Percentiles rank a stretch among this genome's conserved stretches.
phyloP scores from a whole-genome alignment of 2,113 vertebrate genomes.

The Halcyon senegalensis region DNA sequence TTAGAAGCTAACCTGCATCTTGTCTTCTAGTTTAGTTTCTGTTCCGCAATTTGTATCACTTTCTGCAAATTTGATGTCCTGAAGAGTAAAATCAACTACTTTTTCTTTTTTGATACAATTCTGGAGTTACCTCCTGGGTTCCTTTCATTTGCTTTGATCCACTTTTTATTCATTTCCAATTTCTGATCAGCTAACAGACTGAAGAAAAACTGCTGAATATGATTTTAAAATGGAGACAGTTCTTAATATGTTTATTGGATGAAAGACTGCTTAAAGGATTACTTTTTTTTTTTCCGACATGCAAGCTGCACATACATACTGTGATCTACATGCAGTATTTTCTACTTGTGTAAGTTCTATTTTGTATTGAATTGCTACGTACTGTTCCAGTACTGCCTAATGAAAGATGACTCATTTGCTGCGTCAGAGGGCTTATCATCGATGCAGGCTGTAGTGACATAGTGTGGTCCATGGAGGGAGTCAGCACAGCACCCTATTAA shows the following conservation, averaged over 20 bases:
- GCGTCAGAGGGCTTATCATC: conserved; percentile 92
- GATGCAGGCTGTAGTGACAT: conserved; percentile 96
- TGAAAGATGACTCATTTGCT: conserved; percentile 98
- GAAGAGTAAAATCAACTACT: background rate
- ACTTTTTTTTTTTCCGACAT: background rate
- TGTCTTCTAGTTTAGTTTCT: background rate
- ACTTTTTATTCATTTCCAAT: background rate
- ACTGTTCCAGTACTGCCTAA: conserved; percentile 92
- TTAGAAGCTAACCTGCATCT: background rate
- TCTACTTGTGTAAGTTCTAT: background rate
- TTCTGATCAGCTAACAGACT: background rate
- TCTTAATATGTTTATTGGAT: background rate
- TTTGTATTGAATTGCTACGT: conserved; percentile 73
- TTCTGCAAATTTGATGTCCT: background rate
- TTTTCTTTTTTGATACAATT: background rate
- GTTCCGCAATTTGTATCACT: background rate
- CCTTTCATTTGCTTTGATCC: background rate
- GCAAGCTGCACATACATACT: background rate
- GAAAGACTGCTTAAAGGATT: background rate
- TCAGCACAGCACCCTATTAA: conserved; percentile 91
- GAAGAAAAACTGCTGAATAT: background rate
- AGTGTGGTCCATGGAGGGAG: conserved; percentile 97
- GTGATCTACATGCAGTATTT: background rate
- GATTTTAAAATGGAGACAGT: background rate
- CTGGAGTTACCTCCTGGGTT: background rate